Base-by-base conservation (phyloP, 2,888 invertebrate genomes). In the Perdita meconis region DNA sequence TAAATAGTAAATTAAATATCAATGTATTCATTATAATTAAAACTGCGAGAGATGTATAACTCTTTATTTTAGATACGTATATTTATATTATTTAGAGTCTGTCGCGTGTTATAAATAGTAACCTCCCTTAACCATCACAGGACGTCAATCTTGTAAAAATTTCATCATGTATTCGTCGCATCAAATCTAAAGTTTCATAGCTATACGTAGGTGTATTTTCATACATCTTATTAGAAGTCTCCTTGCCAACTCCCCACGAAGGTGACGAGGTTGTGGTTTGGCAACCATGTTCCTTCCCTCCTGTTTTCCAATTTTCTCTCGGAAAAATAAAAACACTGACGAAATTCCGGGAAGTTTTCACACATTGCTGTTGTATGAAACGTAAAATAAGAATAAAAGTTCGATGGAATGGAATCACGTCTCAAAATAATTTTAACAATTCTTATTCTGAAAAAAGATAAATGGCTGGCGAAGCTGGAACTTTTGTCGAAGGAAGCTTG, bases 171-270 rank as follows among this genome's bases (percentile, higher is more conserved):
- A 60, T 53, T 73, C 61, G 13, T 47, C 47, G 47, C 53, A 50
- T 57, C 44, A 59, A 55, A 78, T 75, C 61, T 60, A 53, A 66
- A 78, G 66, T 75, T 59, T 67, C 66, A 42, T 67, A 50, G 57
- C 63, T 16, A 67, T 60, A 61, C 47, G 57, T 63, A 44, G 40
- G 53, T 38, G 53, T 71, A 55, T 65, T 42, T 75, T 60, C 64
- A 50, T 55, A 51, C 65, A 65, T 74, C 74, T 69, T 74, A 78
- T 74, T 68, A 78, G 56, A 36, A 64, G 59, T 34, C 42, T 55
- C 64, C 67, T 56, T 42, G 50, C 47, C 64, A 64, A 53, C 50
- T 61, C 36, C 24, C 60, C 40, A 30, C 26, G 34, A 42, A 47
- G 13, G 6, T 53, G 60, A 42, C 67, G 68, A 73, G 73, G 60